Evolutionary conservation across 92 coral and sea anemone genomes (phyloP).

Genomic region (Montipora capitata): DNA sequence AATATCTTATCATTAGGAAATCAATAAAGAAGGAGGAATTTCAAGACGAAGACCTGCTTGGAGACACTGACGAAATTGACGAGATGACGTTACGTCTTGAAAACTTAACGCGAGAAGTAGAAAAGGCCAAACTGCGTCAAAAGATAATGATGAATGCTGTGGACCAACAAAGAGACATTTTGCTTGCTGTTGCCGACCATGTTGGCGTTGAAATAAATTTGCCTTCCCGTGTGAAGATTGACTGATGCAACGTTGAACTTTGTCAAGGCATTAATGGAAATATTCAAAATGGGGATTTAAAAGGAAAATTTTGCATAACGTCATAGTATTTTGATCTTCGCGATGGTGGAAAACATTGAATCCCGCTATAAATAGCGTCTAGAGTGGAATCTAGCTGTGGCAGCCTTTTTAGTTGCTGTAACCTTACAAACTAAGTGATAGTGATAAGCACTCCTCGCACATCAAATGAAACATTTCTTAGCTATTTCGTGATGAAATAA

Average conservation of each 20-base stretch:
- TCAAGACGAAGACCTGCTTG: slow-evolving; percentile 53
- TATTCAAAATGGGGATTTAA: neutral
- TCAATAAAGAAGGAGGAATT: slow-evolving; percentile 37
- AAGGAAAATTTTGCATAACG: too few species aligned
- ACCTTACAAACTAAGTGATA: too few species aligned
- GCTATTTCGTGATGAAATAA: too few species aligned
- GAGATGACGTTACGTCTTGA: slow-evolving; percentile 46
- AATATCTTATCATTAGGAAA: neutral
- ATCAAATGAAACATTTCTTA: too few species aligned
- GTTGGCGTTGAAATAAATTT: slow-evolving; percentile 50
- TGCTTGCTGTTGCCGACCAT: slow-evolving; percentile 42
- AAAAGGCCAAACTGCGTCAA: slow-evolving; percentile 36
- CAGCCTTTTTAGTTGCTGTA: too few species aligned
- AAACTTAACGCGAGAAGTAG: slow-evolving; percentile 36
- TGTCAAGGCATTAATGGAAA: neutral
- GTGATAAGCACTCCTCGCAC: too few species aligned
- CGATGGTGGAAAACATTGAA: too few species aligned
- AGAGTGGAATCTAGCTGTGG: too few species aligned
- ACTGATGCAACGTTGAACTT: neutral
- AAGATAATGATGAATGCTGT: slow-evolving; percentile 41
- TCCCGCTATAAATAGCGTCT: too few species aligned
- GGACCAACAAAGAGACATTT: slow-evolving; percentile 57
- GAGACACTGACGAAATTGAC: slow-evolving; percentile 57
- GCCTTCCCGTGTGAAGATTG: slow-evolving; percentile 42
- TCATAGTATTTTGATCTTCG: too few species aligned